Base-by-base conservation (phyloP, 2,797 vertebrate species). In the Moxostoma hubbsi region DNA sequence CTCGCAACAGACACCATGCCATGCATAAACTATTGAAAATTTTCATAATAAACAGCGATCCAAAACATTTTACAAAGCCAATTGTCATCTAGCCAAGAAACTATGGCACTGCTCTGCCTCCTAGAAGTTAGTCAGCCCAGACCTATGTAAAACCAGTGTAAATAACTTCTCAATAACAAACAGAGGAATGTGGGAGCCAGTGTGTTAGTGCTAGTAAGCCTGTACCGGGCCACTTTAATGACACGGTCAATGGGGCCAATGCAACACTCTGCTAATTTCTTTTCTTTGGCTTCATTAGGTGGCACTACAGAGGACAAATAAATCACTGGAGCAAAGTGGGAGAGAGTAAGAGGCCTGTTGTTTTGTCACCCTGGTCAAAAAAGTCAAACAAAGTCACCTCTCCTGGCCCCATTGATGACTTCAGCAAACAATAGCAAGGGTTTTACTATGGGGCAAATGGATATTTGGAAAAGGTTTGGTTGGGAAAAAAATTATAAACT, bases 141-240 rank as follows among this genome's bases (percentile, higher is more conserved):
- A 86, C 87, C 74, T 72, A 67, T 58, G 84, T 89, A 78, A 81
- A 87, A 80, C 82, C 90, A 87, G 85, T 92, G 93, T 93, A 93
- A 94, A 94, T 93, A 94, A 91, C 90, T 88, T 94, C 85, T 90
- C 90, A 92, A 91, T 92, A 88, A 91, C 90, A 90, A 90, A 91
- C 88, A 92, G 77, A 85, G 69, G 73, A 91, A 84, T 90, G 89
- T 69, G 79, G 80, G 87, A 88, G 88, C 36, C 36, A 78, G 85
- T 88, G 86, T 88, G 80, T 77, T 77, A 81, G 84, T 36, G 36
- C 36, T 36, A 5, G 36, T 36, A 36, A 36, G 36, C 36, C 36
- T 36, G 36, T 83, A 78, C 86, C 53, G 82, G 82, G 84, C 87
- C 88, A 88, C 90, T 87, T 90, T 90, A 92, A 93, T 91, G 92